Base-by-base conservation (phyloP, 2,888 invertebrate species). In the Pyrocoelia pectoralis region DNA sequence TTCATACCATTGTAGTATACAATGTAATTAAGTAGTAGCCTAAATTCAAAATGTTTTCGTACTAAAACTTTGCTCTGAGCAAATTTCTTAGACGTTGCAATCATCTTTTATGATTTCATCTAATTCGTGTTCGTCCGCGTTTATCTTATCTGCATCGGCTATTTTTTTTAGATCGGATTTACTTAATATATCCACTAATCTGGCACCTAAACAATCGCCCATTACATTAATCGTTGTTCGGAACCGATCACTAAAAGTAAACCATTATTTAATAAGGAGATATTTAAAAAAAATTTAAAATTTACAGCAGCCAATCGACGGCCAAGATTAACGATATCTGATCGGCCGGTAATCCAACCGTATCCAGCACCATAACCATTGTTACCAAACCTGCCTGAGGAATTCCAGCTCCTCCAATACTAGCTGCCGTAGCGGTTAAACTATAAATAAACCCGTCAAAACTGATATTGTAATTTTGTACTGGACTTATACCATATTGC, bases 381-480 rank as follows among this genome's bases (percentile, higher is more conserved):
- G 97, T 97, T 51, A 97, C 94, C 73, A 97, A 87, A 41, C 97
- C 97, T 19, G 97, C 97, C 79, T 95, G 96, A 2, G 97, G 97
- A 74, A 98, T 95, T 50, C 97, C 97, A 8, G 98, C 97, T 13
- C 98, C 98, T 64, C 98, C 98, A 77, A 98, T 96, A 73, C 97
- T 97, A 0, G 98, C 98, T 55, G 97, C 91, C 0, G 98, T 98
- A 14, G 98, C 97, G 4, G 97, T 97, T 51, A 81, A 74, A 65
- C 82, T 81, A 64, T 15, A 24, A 49, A 46, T 46, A 9, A 46
- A 46, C 10, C n/a, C n/a, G n/a, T n/a, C n/a, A n/a, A n/a, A 13
- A 41, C 6, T 41, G 5, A 41, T 8, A 41, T 12, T 41, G 13
- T 12, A 41, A 41, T 8, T 8, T 41, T 8, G 10, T 41, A 41